Conservation (phyloP, 64 coral and sea anemone species). For the Catalaphyllia jardinei region DNA sequence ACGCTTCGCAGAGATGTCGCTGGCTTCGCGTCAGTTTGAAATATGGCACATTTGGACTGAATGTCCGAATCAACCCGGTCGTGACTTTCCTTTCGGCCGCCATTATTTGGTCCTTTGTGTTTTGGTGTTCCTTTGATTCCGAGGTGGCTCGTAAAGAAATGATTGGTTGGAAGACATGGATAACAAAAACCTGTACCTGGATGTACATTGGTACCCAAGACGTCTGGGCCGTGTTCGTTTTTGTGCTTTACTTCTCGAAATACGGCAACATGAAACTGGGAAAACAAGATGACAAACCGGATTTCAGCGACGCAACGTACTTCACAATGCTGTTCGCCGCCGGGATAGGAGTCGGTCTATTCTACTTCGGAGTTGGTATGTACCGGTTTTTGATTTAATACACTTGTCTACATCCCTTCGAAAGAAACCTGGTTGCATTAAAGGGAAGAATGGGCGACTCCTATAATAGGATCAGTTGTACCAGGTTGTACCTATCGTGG, state of each 20-base stretch:
- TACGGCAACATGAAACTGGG: constrained; percentile 68
- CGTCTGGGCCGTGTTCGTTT: constrained; percentile 55
- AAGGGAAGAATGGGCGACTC: too few relatives aligned
- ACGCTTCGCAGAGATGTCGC: not conserved
- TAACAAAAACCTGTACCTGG: constrained; percentile 66
- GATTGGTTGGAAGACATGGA: constrained; percentile 51
- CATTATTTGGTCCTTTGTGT: constrained; percentile 38
- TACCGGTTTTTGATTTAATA: not conserved
- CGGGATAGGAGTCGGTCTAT: constrained; percentile 65
- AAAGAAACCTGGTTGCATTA: too few relatives aligned
- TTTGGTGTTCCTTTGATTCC: not conserved
- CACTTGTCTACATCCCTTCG: not conserved
- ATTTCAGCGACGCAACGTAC: constrained; percentile 59
- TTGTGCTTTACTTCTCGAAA: constrained; percentile 60
- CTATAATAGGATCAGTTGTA: too few relatives aligned
- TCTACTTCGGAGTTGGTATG: constrained; percentile 61
- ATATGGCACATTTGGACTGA: not conserved
- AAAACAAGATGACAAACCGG: constrained; percentile 63
- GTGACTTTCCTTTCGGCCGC: constrained; percentile 14
- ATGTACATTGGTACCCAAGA: constrained; percentile 79
- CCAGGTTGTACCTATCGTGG: too few relatives aligned
- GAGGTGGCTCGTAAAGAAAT: not conserved
- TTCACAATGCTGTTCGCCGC: constrained; percentile 82
- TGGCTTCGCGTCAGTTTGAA: constrained; percentile 22
- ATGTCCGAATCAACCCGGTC: constrained; percentile 34